A percentile compares a stretch with the other conserved stretches of the same genome.
These are phyloP conservation scores for Caenorhabditis latens DNA, from an alignment of 1,140 invertebrate species.

Conservation along the genomic window DNA sequence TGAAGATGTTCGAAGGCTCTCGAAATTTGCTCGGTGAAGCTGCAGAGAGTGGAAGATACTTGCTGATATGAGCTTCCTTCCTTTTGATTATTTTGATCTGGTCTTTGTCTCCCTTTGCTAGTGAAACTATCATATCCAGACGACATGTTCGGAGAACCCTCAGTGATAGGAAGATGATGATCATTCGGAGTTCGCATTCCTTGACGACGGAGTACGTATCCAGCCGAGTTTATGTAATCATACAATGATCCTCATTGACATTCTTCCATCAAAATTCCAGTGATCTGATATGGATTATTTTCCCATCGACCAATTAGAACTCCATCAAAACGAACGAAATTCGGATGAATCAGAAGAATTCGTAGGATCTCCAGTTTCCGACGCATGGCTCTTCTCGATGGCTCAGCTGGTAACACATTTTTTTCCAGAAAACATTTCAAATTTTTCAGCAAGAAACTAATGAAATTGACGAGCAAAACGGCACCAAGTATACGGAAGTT, in stretches of 20 bases:
- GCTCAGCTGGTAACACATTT: background rate
- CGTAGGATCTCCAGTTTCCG: background rate
- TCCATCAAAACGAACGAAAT: conserved; percentile 20
- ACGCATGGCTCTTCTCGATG: background rate
- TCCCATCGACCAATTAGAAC: conserved; percentile 41
- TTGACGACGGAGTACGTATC: background rate
- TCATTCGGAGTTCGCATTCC: background rate
- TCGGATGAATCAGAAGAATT: background rate
- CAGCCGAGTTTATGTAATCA: background rate
- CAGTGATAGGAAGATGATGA: background rate
- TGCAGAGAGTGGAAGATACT: background rate
- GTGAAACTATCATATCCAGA: conserved; percentile 18
- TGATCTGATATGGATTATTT: background rate
- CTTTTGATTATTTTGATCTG: background rate
- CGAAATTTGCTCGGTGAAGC: conserved; percentile 2
- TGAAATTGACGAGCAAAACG: conserved; percentile 1
- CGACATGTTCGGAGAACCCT: background rate
- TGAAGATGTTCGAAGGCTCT: background rate
- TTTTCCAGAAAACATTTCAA: too few relatives aligned
- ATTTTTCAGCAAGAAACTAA: conserved; percentile 15
- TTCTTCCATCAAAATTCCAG: conserved; percentile 20
- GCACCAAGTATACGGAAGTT: background rate
- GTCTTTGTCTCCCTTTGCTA: background rate
- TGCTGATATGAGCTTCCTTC: background rate
- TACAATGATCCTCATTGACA: background rate